phyloP scores from a whole-genome alignment of 2,113 vertebrate genomes.

The Aldabrachelys gigantea region DNA sequence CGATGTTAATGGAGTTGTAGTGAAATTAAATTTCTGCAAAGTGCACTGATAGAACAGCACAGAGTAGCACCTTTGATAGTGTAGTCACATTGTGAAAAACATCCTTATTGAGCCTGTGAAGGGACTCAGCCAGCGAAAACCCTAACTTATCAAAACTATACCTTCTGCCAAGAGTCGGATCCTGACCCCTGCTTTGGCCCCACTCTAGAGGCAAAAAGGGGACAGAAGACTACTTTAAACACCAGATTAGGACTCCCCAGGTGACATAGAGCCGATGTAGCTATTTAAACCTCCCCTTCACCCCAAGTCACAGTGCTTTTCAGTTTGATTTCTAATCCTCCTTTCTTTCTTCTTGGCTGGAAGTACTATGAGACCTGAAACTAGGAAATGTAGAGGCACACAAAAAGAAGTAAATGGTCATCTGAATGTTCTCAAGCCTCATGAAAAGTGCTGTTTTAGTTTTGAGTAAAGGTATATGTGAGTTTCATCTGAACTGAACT shows the following conservation, averaged over 20 bases:
- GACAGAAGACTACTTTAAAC: not conserved
- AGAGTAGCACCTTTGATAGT: accelerated
- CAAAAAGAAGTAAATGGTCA: not conserved
- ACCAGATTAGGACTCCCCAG: not conserved
- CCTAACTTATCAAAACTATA: not conserved
- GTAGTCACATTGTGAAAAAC: not conserved
- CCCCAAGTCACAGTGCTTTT: not conserved
- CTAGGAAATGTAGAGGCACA: not conserved
- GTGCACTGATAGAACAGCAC: not conserved
- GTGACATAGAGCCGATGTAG: not conserved
- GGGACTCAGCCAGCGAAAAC: not conserved
- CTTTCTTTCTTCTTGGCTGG: not conserved
- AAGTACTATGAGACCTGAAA: not conserved
- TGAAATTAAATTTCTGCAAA: not conserved
- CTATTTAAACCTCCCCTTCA: not conserved
- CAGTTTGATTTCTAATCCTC: not conserved
- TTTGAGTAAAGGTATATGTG: not conserved
- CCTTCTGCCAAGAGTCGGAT: accelerated
- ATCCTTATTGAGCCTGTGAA: not conserved
- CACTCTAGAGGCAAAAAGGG: not conserved
- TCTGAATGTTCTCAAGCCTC: not conserved
- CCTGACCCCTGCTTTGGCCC: not conserved
- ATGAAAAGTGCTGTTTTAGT: not conserved
- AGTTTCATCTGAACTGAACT: not conserved
- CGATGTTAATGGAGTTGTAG: not conserved